Percentiles rank a stretch among this genome's conserved stretches.
Conservation (phyloP, 1,140 invertebrate species). For the Drosophila nigrodunni region DNA sequence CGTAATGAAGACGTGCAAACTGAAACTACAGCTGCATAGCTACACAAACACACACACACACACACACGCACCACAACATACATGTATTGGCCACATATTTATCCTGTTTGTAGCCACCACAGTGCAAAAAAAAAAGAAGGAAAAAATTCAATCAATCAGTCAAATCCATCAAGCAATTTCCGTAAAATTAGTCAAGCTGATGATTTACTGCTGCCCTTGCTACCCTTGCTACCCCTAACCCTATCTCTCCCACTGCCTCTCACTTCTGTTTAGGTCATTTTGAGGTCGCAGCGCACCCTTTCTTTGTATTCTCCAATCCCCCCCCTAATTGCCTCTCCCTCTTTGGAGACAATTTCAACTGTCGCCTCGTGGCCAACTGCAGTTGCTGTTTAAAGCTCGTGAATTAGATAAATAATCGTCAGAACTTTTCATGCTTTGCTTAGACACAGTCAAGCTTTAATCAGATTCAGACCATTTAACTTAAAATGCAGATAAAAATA, state of each 20-base stretch:
- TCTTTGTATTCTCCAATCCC: neutral
- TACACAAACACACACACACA: neutral
- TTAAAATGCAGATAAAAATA: neutral
- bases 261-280: neutral
- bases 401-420: constrained; percentile 25
- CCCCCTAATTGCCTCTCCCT: neutral
- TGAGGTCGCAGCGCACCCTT: neutral
- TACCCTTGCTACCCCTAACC: neutral
- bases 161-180: constrained; percentile 78
- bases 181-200: constrained; percentile 66
- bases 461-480: constrained; percentile 33
- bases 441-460: constrained; percentile 14
- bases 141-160: constrained; percentile 75
- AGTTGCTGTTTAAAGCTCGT: neutral
- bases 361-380: neutral
- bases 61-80: neutral
- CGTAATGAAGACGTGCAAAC: constrained; percentile 76
- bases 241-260: neutral
- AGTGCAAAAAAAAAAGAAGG: constrained; percentile 28
- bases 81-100: constrained; percentile 5
- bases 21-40: constrained; percentile 32
- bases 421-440: neutral
- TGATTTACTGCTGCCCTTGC: constrained; percentile 47
- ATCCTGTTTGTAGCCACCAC: constrained; percentile 20
- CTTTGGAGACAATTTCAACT: neutral